Base-by-base conservation (phyloP, 2,797 vertebrate genomes). In the Allobates femoralis region DNA sequence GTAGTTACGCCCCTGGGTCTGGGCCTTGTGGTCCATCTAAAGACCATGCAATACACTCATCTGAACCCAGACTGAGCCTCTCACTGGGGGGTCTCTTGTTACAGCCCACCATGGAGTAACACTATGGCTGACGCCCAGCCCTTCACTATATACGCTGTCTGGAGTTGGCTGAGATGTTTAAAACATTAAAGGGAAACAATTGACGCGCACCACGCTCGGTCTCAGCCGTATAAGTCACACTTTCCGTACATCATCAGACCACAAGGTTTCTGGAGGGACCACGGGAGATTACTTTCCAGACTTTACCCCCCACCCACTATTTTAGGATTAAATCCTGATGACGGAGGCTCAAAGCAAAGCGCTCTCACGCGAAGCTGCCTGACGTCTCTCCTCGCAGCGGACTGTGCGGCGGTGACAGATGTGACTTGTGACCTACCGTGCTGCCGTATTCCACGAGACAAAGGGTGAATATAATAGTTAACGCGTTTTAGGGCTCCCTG, bases 331-430 rank as follows among this genome's bases (percentile, higher is more conserved):
- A 58, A 85, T 69, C 75, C 62, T 79, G 34, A 79, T 69, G 46
- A 34, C 2, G 62, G 15, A 50, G 37, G 28, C n/a, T 16, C 55
- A 5, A 16, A 46, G 67, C 46, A 7, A 34, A 18, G 11, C 14
- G 71, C 15, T 82, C 62, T 56, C 85, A 82, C 32, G 46, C 79
- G 41, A 86, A 11, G 55, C 55, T n/a, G 55, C 15, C 73, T 53
- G 73, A 53, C 50, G 15, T 76, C 71, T 50, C 23, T 6, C 23
- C 26, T 23, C 12, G 50, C 41, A 46, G 41, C 30, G 28, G 64
- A 15, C 41, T 11, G 34, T 7, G 66, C 1, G 10, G 3, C 23
- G 5, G 51, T 21, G 75, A 21, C 75, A 21, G 26, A 55, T 32
- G 75, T 55, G 46, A 53, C 14, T 18, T 60, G 21, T n/a, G n/a